These are phyloP conservation scores for Acleris sparsana DNA, from an alignment of 2,888 invertebrate species.

Conservation along the genomic window DNA sequence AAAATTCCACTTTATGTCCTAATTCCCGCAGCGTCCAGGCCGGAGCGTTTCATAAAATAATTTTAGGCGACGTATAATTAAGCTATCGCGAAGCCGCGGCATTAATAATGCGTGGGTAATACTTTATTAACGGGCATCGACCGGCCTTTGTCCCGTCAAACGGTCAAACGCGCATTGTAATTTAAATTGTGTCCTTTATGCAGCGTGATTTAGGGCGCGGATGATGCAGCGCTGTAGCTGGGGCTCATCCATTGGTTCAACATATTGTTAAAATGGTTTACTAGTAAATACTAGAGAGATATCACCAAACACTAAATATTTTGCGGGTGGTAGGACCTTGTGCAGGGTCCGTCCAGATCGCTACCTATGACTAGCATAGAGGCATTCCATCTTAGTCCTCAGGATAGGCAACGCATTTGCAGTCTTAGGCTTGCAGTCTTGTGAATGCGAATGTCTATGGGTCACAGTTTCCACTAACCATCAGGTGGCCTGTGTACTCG, in stretches of 20 bases:
- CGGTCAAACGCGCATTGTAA: conserved; percentile 31
- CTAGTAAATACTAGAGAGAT: no score
- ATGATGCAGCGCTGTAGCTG: conserved; percentile 1
- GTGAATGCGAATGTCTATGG: no score
- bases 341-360: no score
- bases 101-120: conserved; percentile 33
- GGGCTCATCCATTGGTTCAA: not conserved
- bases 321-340: no score
- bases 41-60: conserved; percentile 28
- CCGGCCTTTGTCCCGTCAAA: conserved; percentile 23
- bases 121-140: conserved; percentile 30
- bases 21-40: conserved; percentile 15
- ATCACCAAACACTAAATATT: no score
- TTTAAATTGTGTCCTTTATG: conserved; percentile 32
- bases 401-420: no score
- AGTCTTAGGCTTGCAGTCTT: no score
- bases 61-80: conserved; percentile 35
- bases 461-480: no score
- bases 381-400: no score
- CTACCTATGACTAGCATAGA: no score
- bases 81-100: conserved; percentile 28
- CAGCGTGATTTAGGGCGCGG: conserved; percentile 7
- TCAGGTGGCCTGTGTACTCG: no score
- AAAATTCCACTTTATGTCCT: not conserved
- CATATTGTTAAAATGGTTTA: no score